Conservation (phyloP, 2,113 vertebrate genomes). For the Copsychus sechellarum region DNA sequence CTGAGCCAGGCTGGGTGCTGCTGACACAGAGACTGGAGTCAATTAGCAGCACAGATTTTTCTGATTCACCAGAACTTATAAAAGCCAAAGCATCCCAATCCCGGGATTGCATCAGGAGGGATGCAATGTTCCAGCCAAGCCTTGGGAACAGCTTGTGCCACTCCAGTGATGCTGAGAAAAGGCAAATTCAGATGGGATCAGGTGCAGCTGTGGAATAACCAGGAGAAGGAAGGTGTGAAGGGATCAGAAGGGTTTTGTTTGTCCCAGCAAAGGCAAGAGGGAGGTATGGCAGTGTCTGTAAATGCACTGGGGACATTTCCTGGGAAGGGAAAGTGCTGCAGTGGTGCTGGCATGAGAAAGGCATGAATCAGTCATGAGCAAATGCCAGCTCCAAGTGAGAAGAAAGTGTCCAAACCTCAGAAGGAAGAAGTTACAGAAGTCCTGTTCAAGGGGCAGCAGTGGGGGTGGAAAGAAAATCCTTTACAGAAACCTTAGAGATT, state of each 20-base stretch:
- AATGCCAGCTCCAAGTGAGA: background rate
- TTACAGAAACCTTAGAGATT: background rate
- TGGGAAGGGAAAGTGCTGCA: background rate
- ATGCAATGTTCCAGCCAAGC: background rate
- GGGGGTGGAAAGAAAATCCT: background rate
- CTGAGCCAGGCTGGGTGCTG: background rate
- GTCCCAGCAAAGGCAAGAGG: background rate
- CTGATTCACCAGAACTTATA: background rate
- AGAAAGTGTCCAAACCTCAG: background rate
- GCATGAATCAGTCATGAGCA: background rate
- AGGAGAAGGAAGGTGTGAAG: background rate
- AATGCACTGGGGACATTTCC: background rate
- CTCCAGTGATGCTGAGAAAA: background rate
- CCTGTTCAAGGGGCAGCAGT: background rate
- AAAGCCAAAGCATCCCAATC: background rate
- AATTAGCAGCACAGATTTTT: background rate
- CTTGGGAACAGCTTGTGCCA: background rate
- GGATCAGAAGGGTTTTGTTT: background rate
- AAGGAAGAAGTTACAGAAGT: background rate
- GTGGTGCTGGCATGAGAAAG: background rate
- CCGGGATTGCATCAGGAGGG: background rate
- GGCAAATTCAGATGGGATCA: background rate
- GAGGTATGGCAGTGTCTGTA: background rate
- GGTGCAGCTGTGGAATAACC: background rate
- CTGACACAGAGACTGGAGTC: background rate